Conservation (phyloP, 2,113 vertebrate species). For the Aviceda subcristata region DNA sequence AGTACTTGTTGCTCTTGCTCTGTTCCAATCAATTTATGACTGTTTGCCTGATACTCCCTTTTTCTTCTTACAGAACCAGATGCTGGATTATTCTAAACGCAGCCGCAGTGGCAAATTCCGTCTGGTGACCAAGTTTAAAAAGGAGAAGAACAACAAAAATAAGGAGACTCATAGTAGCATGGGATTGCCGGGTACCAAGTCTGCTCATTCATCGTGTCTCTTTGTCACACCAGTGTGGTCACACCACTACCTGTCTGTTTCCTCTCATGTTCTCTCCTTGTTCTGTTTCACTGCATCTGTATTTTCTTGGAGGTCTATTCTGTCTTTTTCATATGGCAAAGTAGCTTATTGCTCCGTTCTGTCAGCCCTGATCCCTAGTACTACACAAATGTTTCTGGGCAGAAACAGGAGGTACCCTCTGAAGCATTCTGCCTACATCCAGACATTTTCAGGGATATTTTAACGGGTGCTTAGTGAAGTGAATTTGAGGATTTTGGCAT, state of each 20-base stretch:
- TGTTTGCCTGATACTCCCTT: not conserved
- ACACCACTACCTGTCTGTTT: not conserved
- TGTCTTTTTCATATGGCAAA: not conserved
- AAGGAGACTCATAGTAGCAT: constrained; percentile 82
- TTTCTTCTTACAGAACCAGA: constrained; percentile 71
- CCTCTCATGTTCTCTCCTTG: not conserved
- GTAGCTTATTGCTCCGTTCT: not conserved
- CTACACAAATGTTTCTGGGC: not conserved
- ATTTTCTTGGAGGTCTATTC: not conserved
- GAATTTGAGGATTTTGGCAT: not conserved
- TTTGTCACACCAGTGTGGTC: not conserved
- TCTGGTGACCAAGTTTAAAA: constrained; percentile 97
- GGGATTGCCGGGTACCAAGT: constrained; percentile 83
- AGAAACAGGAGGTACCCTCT: not conserved
- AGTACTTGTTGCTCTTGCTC: not conserved
- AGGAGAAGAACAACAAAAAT: constrained; percentile 95
- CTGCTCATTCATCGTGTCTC: not conserved
- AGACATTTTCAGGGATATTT: not conserved
- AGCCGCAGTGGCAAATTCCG: constrained; percentile 91
- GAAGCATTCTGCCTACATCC: not conserved
- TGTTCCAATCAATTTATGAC: not conserved
- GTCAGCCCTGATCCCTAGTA: not conserved
- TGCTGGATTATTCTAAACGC: constrained; percentile 87
- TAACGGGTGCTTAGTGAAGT: not conserved
- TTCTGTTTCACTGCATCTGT: not conserved